Evolutionary conservation across 30 jellyfish, hydroid and myxozoan species (phyloP).

Genomic region (Aurelia aurita complex sp. Pacific): DNA sequence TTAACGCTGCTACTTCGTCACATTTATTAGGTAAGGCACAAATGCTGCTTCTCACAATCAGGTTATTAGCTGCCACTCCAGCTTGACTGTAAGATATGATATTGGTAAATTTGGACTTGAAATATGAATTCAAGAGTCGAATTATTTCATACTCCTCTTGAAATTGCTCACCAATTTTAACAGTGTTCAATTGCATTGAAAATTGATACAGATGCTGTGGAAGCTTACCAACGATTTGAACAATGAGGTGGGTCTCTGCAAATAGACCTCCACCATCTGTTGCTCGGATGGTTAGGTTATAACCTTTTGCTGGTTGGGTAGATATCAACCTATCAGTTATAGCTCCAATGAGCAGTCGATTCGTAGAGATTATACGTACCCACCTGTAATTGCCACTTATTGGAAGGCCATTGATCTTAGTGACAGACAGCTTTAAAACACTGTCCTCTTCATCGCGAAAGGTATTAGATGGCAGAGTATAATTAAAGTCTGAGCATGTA

Average conservation of each 20-base stretch:
- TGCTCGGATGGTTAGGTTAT: conserved; percentile 82
- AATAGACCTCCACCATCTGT: conserved; percentile 70
- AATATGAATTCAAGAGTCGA: conserved; percentile 33
- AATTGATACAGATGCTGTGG: conserved; percentile 69
- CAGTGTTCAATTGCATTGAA: conserved; percentile 39
- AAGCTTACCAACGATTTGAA: conserved; percentile 51
- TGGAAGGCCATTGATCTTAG: conserved; percentile 69
- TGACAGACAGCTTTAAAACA: conserved; percentile 34
- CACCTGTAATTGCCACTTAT: conserved; percentile 71
- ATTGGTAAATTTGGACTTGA: conserved; percentile 53
- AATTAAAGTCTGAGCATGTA: conserved; percentile 69
- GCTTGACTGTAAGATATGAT: conserved; percentile 30
- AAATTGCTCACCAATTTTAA: conserved; percentile 20
- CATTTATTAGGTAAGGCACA: conserved; percentile 75
- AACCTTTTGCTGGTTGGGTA: conserved; percentile 64
- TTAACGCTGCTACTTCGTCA: conserved; percentile 68
- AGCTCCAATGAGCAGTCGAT: conserved; percentile 33
- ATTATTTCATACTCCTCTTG: conserved; percentile 46
- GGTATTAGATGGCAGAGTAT: conserved; percentile 49
- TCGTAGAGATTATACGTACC: conserved; percentile 48
- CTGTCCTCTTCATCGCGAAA: conserved; percentile 89
- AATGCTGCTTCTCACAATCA: conserved; percentile 66
- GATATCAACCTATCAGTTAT: conserved; percentile 51
- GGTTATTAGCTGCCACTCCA: background rate
- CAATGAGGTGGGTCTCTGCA: conserved; percentile 72